Conservation (phyloP, 2,113 vertebrate genomes). For the cattle (Bos taurus) region ARS-UCD2.0 NC_037346.1:60775001-60775500, state of each 20-base stretch:
- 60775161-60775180: not conserved
- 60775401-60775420: not conserved
- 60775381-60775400: not conserved
- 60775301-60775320: not conserved
- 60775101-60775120: not conserved
- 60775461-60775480: not conserved
- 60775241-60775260: not conserved
- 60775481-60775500: not conserved
- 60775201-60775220: not conserved
- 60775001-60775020: not conserved
- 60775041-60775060: not conserved
- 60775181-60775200: not conserved
- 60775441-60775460: not conserved
- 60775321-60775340: not conserved
- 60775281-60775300: not conserved
- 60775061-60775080: not conserved
- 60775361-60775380: not conserved
- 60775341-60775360: not conserved
- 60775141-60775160: not conserved
- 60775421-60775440: not conserved
- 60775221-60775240: not conserved
- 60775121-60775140: not conserved
- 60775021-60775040: not conserved
- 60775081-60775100: not conserved
- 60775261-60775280: not conserved